Evolutionary conservation across 2,888 invertebrate genomes (phyloP).

Genomic region (Lycaena phlaeas): DNA sequence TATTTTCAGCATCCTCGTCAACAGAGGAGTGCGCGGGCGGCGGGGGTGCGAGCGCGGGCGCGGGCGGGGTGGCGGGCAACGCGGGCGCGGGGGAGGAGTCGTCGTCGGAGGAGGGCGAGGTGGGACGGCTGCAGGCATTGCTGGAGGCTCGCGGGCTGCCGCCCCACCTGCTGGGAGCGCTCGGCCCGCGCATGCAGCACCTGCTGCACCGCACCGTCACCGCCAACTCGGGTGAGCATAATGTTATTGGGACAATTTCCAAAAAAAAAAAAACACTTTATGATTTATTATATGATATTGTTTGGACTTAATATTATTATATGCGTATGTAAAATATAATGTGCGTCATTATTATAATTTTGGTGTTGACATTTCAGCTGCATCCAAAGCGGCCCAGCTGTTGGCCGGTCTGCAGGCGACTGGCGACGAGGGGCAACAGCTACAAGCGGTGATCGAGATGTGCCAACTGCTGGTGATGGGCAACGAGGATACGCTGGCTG

Average conservation of each 20-base stretch:
- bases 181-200: conserved; percentile 97
- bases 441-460: conserved; percentile 98
- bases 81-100: conserved; percentile 79
- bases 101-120: conserved; percentile 90
- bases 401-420: conserved; percentile 93
- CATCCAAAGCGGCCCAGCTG: conserved; percentile 94
- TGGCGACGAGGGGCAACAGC: conserved; percentile 95
- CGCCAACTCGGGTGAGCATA: conserved; percentile 64
- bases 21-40: conserved; percentile 50
- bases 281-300: no score
- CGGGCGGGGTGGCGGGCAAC: conserved; percentile 32
- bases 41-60: no score
- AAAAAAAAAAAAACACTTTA: no score
- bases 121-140: conserved; percentile 94
- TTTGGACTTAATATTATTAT: no score
- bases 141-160: conserved; percentile 95
- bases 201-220: conserved; percentile 95
- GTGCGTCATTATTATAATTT: no score
- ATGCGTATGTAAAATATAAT: no score
- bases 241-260: no score
- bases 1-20: conserved; percentile 42
- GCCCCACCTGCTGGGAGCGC: conserved; percentile 95
- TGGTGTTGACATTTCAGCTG: conserved; percentile 74
- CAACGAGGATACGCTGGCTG: conserved; percentile 97
- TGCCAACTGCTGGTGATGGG: conserved; percentile 99